These are phyloP conservation scores for Nerophis lumbriciformis DNA, from an alignment of 2,113 vertebrate species.

Conservation along the genomic window DNA sequence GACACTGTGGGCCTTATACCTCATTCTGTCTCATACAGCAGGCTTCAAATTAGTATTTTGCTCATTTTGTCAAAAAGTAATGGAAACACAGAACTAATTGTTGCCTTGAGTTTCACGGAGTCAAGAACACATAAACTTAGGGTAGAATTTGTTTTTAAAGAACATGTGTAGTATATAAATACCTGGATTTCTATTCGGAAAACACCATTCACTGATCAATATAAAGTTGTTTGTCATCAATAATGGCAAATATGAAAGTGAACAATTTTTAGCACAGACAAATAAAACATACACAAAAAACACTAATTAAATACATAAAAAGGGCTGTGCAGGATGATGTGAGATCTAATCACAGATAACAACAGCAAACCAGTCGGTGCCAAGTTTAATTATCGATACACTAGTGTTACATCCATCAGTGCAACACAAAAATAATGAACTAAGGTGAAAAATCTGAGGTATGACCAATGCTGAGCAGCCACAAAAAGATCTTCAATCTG, in stretches of 20 bases:
- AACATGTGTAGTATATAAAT: conserved; percentile 29
- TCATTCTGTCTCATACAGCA: conserved; percentile 35
- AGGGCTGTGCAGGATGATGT: conserved; percentile 50
- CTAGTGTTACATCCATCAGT: conserved; percentile 41
- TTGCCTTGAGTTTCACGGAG: not conserved
- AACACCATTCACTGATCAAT: conserved; percentile 29
- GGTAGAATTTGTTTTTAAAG: conserved; percentile 25
- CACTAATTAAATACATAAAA: conserved; percentile 51
- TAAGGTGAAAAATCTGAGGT: conserved; percentile 52
- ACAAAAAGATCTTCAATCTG: conserved; percentile 41
- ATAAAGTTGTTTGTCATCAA: conserved; percentile 30
- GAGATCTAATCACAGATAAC: conserved; percentile 45
- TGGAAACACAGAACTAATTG: conserved; percentile 29
- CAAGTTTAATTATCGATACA: conserved; percentile 66
- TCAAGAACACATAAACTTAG: conserved; percentile 39
- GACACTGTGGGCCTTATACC: conserved; percentile 25
- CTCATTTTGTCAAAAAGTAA: not conserved
- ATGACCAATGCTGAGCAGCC: conserved; percentile 44
- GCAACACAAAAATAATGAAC: conserved; percentile 53
- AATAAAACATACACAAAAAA: conserved; percentile 11
- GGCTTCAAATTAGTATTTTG: conserved; percentile 31
- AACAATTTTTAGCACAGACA: conserved; percentile 37
- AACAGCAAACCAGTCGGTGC: conserved; percentile 54
- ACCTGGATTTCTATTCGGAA: conserved; percentile 21
- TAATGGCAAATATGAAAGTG: conserved; percentile 18